Conservation (phyloP, 2,113 vertebrate species). For the Hipposideros armiger region DNA sequence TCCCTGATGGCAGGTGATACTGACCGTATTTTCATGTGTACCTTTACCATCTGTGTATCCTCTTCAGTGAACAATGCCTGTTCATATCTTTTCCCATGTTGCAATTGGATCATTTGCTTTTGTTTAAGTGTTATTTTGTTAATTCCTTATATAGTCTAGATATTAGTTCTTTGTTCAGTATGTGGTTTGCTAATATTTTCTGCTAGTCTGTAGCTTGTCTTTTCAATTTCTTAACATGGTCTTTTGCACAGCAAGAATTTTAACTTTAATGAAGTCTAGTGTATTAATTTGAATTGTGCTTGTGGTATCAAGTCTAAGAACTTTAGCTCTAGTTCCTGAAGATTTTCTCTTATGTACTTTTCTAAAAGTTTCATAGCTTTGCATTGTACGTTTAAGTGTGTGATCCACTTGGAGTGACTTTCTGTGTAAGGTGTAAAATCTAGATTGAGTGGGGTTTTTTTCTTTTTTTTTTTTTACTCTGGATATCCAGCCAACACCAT, state of each 20-base stretch:
- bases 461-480: background rate
- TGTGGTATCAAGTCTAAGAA: background rate
- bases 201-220: background rate
- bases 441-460: background rate
- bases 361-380: background rate
- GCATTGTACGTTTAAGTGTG: background rate
- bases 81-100: background rate
- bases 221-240: background rate
- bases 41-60: background rate
- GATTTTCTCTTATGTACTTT: background rate
- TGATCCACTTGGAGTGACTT: background rate
- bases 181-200: conserved; percentile 17
- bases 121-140: background rate
- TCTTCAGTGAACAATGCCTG: background rate
- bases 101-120: background rate
- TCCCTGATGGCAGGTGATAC: background rate
- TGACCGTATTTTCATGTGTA: background rate
- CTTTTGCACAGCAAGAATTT: background rate
- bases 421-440: background rate
- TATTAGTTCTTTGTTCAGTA: background rate
- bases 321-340: background rate
- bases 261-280: background rate
- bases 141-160: background rate
- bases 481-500: background rate
- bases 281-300: background rate